phyloP scores from a whole-genome alignment of 2,888 invertebrate genomes.

The Phortica okadai region DNA sequence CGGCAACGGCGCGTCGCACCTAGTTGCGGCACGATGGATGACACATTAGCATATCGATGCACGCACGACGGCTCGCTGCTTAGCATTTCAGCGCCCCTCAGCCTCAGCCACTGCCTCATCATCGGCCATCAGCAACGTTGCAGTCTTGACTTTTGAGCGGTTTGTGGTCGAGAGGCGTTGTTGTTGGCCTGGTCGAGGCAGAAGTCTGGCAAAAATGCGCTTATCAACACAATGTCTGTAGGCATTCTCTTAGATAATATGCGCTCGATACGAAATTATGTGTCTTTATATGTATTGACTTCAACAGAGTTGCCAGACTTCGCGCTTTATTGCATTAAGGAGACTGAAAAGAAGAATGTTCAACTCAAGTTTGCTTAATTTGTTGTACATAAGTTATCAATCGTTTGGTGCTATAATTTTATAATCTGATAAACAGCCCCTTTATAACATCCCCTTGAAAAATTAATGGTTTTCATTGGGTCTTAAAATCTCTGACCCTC shows the following conservation, averaged over 20 bases:
- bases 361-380: too few species aligned
- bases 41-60: constrained; percentile 61
- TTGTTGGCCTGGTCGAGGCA: neutral
- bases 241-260: constrained; percentile 5
- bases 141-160: neutral
- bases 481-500: too few species aligned
- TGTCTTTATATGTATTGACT: neutral
- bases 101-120: neutral
- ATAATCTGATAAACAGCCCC: too few species aligned
- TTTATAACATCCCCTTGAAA: too few species aligned
- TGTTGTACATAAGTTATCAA: too few species aligned
- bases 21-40: constrained; percentile 19
- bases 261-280: neutral
- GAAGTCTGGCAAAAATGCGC: constrained; percentile 22
- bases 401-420: too few species aligned
- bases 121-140: neutral
- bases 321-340: too few species aligned
- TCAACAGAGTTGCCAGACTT: too few species aligned
- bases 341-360: too few species aligned
- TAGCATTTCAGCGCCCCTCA: neutral
- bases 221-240: constrained; percentile 30
- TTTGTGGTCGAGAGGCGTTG: constrained; percentile 17
- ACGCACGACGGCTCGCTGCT: constrained; percentile 49
- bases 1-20: neutral
- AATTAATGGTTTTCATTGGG: too few species aligned